phyloP scores from a whole-genome alignment of 2,113 vertebrate species.

The Eleginops maclovinus region DNA sequence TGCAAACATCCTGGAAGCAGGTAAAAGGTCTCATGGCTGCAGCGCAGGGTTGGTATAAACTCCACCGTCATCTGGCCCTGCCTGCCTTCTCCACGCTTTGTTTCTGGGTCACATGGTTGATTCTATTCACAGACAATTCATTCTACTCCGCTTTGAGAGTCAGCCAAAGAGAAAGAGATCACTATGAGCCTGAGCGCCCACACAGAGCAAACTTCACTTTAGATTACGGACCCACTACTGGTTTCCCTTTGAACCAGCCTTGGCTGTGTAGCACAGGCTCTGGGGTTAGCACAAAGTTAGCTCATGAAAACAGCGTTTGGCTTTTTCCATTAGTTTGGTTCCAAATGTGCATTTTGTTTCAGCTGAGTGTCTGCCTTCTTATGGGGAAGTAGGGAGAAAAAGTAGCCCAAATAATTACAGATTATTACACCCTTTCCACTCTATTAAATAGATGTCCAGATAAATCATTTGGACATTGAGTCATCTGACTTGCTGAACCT shows the following conservation, averaged over 20 bases:
- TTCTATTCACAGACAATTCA: constrained; percentile 51
- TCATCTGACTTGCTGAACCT: too few relatives aligned
- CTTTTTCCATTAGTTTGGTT: constrained; percentile 8
- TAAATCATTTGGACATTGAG: background rate
- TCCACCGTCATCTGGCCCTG: constrained; percentile 22
- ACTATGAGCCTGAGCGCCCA: constrained; percentile 48
- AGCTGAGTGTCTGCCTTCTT: background rate
- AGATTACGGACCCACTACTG: constrained; percentile 66
- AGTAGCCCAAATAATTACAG: too few relatives aligned
- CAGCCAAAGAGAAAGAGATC: constrained; percentile 55
- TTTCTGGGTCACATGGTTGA: constrained; percentile 72
- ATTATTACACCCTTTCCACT: too few relatives aligned
- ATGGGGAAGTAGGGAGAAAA: background rate
- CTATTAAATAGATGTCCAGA: too few relatives aligned
- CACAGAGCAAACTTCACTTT: constrained; percentile 66
- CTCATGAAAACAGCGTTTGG: background rate
- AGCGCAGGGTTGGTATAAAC: constrained; percentile 5
- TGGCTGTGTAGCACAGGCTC: constrained; percentile 16
- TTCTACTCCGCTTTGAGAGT: constrained; percentile 61
- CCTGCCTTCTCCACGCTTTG: constrained; percentile 27
- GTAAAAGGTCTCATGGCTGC: constrained; percentile 17
- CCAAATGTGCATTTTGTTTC: background rate
- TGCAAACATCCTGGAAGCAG: constrained; percentile 20
- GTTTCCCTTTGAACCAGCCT: constrained; percentile 52
- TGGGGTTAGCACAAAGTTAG: background rate